Evolutionary conservation across 2,797 vertebrate genomes (phyloP), one percentile per base, ranked within the genome.

Genomic region (Gymnothorax javanicus): DNA sequence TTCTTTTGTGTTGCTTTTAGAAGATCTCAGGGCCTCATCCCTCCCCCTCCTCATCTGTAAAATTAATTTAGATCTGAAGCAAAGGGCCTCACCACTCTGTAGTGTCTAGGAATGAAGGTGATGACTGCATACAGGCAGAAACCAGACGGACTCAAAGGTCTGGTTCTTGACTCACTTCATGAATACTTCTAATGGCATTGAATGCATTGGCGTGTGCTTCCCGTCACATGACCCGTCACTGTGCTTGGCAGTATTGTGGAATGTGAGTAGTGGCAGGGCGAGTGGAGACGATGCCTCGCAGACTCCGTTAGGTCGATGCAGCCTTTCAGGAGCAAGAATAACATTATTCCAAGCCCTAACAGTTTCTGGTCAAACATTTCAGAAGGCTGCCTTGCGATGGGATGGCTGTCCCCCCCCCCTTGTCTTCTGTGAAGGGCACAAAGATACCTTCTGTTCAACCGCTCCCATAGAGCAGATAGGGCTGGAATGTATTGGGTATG

Each of bases 41-140:
- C 89, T 88, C 87, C 64, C 57, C 52, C 87, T 79, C 88, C 82
- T 92, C 94, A 93, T 91, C 91, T 93, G 93, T 92, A 89, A 93
- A 93, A 94, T 94, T 94, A 92, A 94, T 94, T 95, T 92, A 91
- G 91, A 93, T 93, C 88, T 89, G 91, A 94, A 89, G 89, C 88
- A 86, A 79, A 64, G 27, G 57, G 23, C 4, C 86, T 54, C 83
- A 86, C 89, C 91, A 92, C 87, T 92, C 89, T 85, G 90, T 93
- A 84, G 2, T 20, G 84, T 92, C 92, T 90, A 94, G 89, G n/a
- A 60, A 27, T 27, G 87, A 81, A 88, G 58, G 59, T n/a, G 79
- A 77, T 67, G 58, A 0, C 85, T 77, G 62, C 84, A 88, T 87
- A 84, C 87, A 60, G 83, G 77, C 62, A 85, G 82, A 57, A 57